Percentiles rank a stretch among this genome's conserved stretches.
These are phyloP conservation scores for Calosoma granatense DNA, from an alignment of 1,140 invertebrate genomes.

Conservation along the genomic window DNA sequence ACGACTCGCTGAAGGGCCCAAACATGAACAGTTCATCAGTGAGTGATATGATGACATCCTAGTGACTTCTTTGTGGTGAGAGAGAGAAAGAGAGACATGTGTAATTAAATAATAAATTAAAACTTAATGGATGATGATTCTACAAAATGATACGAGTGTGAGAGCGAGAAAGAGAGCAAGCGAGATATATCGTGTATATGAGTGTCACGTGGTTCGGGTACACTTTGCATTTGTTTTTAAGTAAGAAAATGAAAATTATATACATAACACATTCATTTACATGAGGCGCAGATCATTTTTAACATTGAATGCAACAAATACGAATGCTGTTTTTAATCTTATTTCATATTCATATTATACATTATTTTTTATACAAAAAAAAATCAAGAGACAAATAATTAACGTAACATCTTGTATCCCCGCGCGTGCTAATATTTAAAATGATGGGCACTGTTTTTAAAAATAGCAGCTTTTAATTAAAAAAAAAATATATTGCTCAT, in stretches of 20 bases:
- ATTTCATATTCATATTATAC: background rate
- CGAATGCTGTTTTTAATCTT: too few relatives aligned
- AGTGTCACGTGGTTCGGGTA: background rate
- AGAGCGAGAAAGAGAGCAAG: background rate
- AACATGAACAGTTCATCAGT: slow-evolving; percentile 51
- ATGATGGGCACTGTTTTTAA: too few relatives aligned
- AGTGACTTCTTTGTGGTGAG: slow-evolving; percentile 32
- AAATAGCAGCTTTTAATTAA: too few relatives aligned
- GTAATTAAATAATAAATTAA: slow-evolving; percentile 11
- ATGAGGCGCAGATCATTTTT: background rate
- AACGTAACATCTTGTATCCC: too few relatives aligned
- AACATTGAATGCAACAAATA: too few relatives aligned
- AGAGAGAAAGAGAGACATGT: slow-evolving; percentile 7
- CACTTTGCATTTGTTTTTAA: slow-evolving; percentile 13
- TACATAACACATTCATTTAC: background rate
- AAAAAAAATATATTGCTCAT: too few relatives aligned
- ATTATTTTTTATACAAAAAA: too few relatives aligned
- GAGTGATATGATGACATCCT: slow-evolving; percentile 74
- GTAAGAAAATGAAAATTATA: too few relatives aligned
- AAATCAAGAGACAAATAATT: too few relatives aligned
- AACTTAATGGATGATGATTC: background rate
- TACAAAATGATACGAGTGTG: too few relatives aligned
- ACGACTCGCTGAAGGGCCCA: slow-evolving; percentile 84
- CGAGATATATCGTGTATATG: background rate
- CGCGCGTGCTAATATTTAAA: too few relatives aligned